Evolutionary conservation across 1,140 invertebrate species (phyloP), one percentile per base, ranked within the genome.

Genomic region (Polypedilum vanderplanki): DNA sequence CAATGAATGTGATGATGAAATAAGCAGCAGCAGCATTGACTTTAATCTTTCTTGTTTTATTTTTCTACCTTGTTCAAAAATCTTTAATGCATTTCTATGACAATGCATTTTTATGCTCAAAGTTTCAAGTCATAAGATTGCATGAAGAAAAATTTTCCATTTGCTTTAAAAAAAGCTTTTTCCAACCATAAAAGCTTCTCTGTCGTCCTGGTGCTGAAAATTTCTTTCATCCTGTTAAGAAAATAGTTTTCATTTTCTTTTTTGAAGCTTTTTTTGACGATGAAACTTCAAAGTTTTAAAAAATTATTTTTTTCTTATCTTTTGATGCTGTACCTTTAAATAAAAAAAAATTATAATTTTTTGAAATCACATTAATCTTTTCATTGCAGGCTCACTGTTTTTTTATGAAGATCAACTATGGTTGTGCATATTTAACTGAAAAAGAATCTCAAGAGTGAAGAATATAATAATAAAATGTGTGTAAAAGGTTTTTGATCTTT

Each of bases 401-500:
- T 33, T 3, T 33, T 33, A 5, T 33, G 24, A 33, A 33, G 24
- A 33, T 33, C 24, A 33, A 33, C 5, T 33, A 33, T 33, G 5
- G 24, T 33, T 33, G 24, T 33, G 24, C 5, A 33, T 33, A 33
- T 33, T 3, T 3, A 33, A 33, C 5, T 33, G 5, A 33, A 33
- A 33, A 33, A 33, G 24, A 33, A 5, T 33, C 24, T 33, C 24
- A 33, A 33, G 24, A 33, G 24, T 33, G 24, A 33, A 33, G 24
- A 33, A 33, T 33, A 33, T 33, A 33, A 33, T 33, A 33, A 33
- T 33, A 33, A 33, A 33, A 33, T 33, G 24, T 33, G 46, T 57
- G 46, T 57, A 57, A 57, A 12, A 57, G 46, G 46, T 57, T 57
- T 57, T 57, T 57, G 46, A 57, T 57, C 46, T 57, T 57, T 57